Evolutionary conservation across 2,797 vertebrate genomes (phyloP), one percentile per base, ranked within the genome.

Genomic region (Halcyon smyrnensis): DNA sequence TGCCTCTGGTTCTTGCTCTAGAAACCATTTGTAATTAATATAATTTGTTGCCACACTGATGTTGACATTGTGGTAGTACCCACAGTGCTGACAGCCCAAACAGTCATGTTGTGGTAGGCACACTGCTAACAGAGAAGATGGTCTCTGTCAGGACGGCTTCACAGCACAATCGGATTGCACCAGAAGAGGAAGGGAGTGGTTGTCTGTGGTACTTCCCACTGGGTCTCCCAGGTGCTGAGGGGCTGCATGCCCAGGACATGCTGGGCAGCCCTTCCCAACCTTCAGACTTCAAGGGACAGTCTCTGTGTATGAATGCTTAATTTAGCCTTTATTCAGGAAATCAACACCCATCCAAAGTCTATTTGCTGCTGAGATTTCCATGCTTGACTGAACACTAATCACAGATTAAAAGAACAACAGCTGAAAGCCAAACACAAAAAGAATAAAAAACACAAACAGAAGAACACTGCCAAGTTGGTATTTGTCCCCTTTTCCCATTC

Each of bases 271-370:
- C 37, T 13, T 20, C 2, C 45, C 53, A 60, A 2, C 32, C 71
- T 81, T 36, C 39, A 90, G 79, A n/a, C 74, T 62, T 63, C 17
- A 34, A 50, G 37, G 64, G 39, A 62, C 34, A 54, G 17, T n/a
- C 34, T 62, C 41, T 15, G 13, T 15, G 15, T 32, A 4, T 0
- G 4, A 80, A 64, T 54, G 24, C 48, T 84, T 70, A 78, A 92
- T 93, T 91, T 70, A 75, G 56, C 53, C 34, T 68, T 14, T 36
- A 60, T 57, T 71, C 46, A 45, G 74, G 59, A 95, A 92, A 96
- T 71, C 36, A 57, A 65, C 39, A 62, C 25, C 74, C 54, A 34
- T 12, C 5, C 81, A 46, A 43, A 94, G 23, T 63, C 70, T 90
- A 12, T 76, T 90, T 89, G 70, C 60, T 80, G 70, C 84, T 82